These are phyloP conservation scores for Elephantulus edwardii DNA, from an alignment of 2,113 vertebrate species.

Conservation along the genomic window DNA sequence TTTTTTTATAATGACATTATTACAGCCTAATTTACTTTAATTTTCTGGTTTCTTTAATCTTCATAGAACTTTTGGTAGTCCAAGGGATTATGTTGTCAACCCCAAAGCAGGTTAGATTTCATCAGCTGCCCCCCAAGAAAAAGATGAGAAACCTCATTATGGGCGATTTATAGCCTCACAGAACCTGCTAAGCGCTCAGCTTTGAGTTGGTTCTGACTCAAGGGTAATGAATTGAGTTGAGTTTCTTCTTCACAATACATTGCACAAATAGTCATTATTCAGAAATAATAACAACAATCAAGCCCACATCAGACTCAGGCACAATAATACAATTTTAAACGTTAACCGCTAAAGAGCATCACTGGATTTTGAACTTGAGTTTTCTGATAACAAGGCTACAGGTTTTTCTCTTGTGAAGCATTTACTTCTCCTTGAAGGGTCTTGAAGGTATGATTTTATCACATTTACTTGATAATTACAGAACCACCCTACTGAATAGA, in stretches of 20 bases:
- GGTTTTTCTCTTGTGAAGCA: neutral
- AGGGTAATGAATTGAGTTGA: too few species aligned
- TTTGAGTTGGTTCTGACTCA: too few species aligned
- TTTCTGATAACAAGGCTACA: neutral
- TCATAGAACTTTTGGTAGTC: neutral
- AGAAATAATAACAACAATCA: too few species aligned
- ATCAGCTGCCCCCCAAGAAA: too few species aligned
- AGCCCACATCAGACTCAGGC: too few species aligned
- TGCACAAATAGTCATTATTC: too few species aligned
- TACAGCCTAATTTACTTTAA: neutral
- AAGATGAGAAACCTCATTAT: too few species aligned
- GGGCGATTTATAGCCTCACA: too few species aligned
- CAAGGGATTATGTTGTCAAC: too few species aligned
- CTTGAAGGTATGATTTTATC: neutral
- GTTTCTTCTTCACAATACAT: neutral
- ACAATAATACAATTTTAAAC: neutral
- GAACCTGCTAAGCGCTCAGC: too few species aligned
- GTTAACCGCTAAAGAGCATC: neutral
- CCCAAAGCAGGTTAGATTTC: too few species aligned
- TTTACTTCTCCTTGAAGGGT: neutral
- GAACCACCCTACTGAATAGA: neutral
- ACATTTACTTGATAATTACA: neutral
- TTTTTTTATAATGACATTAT: neutral
- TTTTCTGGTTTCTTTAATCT: constrained; percentile 23
- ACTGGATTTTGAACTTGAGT: neutral